Base-by-base conservation (phyloP, 2,113 vertebrate species). In the Chitala chitala region DNA sequence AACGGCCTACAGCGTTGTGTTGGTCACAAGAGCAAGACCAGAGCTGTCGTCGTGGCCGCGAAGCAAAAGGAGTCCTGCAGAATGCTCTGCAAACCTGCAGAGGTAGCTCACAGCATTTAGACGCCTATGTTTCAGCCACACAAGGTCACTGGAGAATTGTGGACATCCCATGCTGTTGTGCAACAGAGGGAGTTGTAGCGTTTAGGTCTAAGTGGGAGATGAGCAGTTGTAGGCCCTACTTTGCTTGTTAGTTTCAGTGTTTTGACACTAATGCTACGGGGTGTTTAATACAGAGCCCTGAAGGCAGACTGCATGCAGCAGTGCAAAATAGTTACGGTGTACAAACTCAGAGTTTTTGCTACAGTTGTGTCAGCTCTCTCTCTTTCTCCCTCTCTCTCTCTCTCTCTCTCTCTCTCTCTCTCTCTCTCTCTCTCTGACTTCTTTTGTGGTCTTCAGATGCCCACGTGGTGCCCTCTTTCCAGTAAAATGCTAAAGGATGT, bases 401-500 rank as follows among this genome's bases (percentile, higher is more conserved):
- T n/a, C n/a, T n/a, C n/a, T n/a, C n/a, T n/a, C n/a, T n/a, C n/a
- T n/a, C n/a, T n/a, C n/a, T n/a, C n/a, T n/a, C n/a, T 24, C n/a
- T 1, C 20, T 33, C 59, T 38, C 17, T 33, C 31, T 22, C 33
- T 24, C 26, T 26, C 13, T 24, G 0, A 2, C 48, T 53, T 40
- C 22, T 5, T 71, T 24, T 56, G 51, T 71, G 69, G n/a, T 24
- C 51, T 71, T 7, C n/a, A 51, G 31, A 4, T 36, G 29, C 31
- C 50, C 69, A 33, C 55, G 69, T 26, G 17, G 36, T 56, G 17
- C n/a, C 17, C 50, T n/a, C 5, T 5, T 22, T 40, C 51, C 51
- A 56, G 51, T 54, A 58, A 71, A 71, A n/a, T 29, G 51, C 70
- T 72, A 24, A 29, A 56, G 69, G 20, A 56, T 55, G 31, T 71